Conservation (phyloP, 2,113 vertebrate genomes). For the Argyrosomus japonicus region DNA sequence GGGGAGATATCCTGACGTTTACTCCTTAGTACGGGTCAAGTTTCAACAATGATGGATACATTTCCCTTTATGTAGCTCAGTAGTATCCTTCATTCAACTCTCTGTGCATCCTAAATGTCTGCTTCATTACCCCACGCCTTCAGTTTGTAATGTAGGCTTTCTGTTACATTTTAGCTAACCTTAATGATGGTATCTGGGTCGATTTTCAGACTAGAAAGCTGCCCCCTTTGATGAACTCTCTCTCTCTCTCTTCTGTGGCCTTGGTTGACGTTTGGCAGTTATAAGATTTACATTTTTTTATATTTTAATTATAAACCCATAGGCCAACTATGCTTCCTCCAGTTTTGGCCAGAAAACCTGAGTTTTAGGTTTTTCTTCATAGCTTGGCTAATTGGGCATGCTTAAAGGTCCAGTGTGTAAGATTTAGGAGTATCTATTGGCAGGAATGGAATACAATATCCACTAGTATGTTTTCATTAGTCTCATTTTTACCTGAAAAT, state of each 20-base stretch:
- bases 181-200: not conserved
- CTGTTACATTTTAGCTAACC: not conserved
- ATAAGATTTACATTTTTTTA: too few species aligned
- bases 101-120: not conserved
- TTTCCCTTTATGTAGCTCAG: not conserved
- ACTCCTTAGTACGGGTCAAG: not conserved
- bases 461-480: too few species aligned
- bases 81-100: not conserved
- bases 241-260: not conserved
- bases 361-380: too few species aligned
- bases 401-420: too few species aligned
- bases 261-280: not conserved
- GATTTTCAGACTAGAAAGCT: not conserved
- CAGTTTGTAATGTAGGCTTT: not conserved
- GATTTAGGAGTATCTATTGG: too few species aligned
- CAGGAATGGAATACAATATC: too few species aligned
- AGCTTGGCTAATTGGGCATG: too few species aligned
- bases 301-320: too few species aligned
- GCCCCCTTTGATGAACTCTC: not conserved
- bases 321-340: too few species aligned
- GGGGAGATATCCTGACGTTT: not conserved
- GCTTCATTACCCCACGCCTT: not conserved
- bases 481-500: too few species aligned
- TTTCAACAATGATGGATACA: not conserved
- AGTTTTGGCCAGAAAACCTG: too few species aligned